Evolutionary conservation across 2,888 invertebrate species (phyloP), one percentile per base, ranked within the genome.

Genomic region (Siphonodentalium dalli): DNA sequence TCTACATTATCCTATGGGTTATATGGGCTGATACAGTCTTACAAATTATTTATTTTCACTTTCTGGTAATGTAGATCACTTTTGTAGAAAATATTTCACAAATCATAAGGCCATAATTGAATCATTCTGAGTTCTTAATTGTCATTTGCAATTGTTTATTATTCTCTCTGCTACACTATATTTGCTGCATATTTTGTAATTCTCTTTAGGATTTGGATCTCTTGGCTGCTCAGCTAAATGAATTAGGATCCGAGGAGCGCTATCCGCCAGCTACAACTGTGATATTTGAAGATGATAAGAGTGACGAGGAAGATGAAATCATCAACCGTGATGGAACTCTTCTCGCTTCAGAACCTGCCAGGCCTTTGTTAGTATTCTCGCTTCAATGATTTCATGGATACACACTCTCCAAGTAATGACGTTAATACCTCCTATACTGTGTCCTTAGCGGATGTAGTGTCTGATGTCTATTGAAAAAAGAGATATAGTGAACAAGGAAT

Each of bases 301-400:
- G 56, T 33, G 71, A 68, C 29, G 72, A 71, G 20, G 74, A 71
- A 23, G 73, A 71, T 23, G 74, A 69, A 23, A 61, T 57, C 15
- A 58, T 65, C 40, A 71, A 69, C 41, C 68, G 73, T 75, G 96
- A 97, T 83, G 97, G 96, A 61, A 96, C 97, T 2, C 85, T 97
- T 50, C 86, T 95, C 48, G 96, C 96, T 60, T 95, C 95, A 75
- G 96, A 97, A 85, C 95, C 96, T 50, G 94, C 96, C 21, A 92
- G 95, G 83, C 96, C 96, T 72, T 89, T 97, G 94, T 82, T 69
- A 75, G 81, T 75, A 46, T n/a, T 20, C 27, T 13, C 8, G 15
- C 5, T 45, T n/a, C n/a, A n/a, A n/a, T n/a, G n/a, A n/a, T n/a
- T n/a, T n/a, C n/a, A n/a, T n/a, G n/a, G n/a, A n/a, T n/a, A n/a